phyloP scores from a whole-genome alignment of 1,140 invertebrate genomes.

The Steinernema khuongi region DNA sequence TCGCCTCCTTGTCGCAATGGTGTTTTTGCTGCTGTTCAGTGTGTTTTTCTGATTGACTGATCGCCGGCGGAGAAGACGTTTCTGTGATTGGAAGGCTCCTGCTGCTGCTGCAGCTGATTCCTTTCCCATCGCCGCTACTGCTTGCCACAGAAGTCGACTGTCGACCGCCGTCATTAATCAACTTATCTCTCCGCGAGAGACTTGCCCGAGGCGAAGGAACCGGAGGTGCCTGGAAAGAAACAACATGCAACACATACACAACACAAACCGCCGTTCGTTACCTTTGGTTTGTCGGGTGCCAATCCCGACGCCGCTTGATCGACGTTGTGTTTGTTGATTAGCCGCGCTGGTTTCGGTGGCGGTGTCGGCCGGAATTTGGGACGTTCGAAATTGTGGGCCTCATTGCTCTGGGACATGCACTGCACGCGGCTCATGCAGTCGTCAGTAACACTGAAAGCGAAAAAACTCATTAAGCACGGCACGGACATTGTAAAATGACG shows the following conservation, averaged over 20 bases:
- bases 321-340: slow-evolving; percentile 24
- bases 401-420: background rate
- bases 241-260: background rate
- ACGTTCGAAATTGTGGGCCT: background rate
- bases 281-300: background rate
- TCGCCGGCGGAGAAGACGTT: background rate
- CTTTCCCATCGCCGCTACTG: background rate
- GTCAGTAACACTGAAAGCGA: background rate
- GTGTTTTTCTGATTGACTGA: background rate
- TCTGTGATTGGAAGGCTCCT: background rate
- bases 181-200: slow-evolving; percentile 14
- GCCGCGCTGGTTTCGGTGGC: slow-evolving; percentile 21
- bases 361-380: slow-evolving; percentile 12
- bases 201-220: slow-evolving; percentile 3
- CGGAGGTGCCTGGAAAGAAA: background rate
- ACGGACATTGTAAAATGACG: background rate
- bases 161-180: background rate
- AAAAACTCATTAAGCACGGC: background rate
- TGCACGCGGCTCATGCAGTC: slow-evolving; percentile 8
- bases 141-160: background rate
- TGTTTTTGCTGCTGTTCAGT: slow-evolving; percentile 4
- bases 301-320: slow-evolving; percentile 2
- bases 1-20: background rate
- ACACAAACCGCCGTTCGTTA: slow-evolving; percentile 13
- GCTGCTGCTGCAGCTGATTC: background rate